Evolutionary conservation across 92 coral and sea anemone genomes (phyloP), one percentile per base, ranked within the genome.

Genomic region (Zoanthus sociatus): DNA sequence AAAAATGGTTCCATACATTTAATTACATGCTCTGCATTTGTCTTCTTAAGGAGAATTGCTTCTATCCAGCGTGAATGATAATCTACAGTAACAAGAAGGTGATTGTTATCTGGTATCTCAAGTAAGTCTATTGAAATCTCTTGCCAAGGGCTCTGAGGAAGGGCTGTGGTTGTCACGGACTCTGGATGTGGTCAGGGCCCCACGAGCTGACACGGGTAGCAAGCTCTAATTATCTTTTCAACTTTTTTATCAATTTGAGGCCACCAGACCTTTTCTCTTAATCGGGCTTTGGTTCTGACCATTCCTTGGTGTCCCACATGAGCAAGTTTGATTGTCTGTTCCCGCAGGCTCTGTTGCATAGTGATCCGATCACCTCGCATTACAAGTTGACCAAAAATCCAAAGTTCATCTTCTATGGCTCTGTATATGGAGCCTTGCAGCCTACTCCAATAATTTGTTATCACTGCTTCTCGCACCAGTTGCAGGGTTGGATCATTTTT

Each of bases 301-400:
- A 92, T 92, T 12, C 96, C 93, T 88, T 89, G 93, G 32, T 94
- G 97, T 48, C 92, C 92, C 30, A 92, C 94, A 77, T 94, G 97
- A 1, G 92, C 94, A 10, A 92, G 70, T 18, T 26, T 10, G 18
- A 91, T 88, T 18, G 37, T 64, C 18, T 64, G 87, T 42, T 71
- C 44, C 89, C 91, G 83, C 17, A 92, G 84, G 88, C 89, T 82
- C 78, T 92, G 47, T 18, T 91, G 89, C 85, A 92, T 58, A 8
- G 85, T 88, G 1, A 89, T 89, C 20, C 87, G 84, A 75, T 30
- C 79, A 37, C 87, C 91, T 83, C 94, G 70, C 94, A 89, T 70
- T 48, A 92, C 77, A 4, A 63, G 69, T 18, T 63, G 69, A 63
- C 69, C 26, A 18, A 63, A 11, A 82, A 88, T 84, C 87, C 92